Base-by-base conservation (phyloP, 1,140 invertebrate genomes). In the Eueides isabella region DNA sequence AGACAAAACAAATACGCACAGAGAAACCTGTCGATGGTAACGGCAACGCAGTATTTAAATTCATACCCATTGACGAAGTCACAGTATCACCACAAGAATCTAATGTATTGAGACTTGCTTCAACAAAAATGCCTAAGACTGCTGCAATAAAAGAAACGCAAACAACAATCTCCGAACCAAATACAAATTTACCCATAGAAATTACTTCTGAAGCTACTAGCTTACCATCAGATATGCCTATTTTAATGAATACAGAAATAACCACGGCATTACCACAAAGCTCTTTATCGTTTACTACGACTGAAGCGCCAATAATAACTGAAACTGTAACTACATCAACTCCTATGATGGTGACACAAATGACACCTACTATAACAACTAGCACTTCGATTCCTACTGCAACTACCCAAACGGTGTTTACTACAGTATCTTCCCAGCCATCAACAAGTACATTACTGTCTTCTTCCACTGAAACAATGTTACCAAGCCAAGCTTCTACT, bases 1-100 rank as follows among this genome's bases (percentile, higher is more conserved):
- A 94, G 93, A 94, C 93, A 70, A 88, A 93, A 88, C 84, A 92
- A 88, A 93, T 94, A 72, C 87, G 92, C 30, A 94, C 93, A 19
- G 93, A 94, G 85, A 93, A 87, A 81, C 93, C 92, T 35, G 76
- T 70, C 75, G 85, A 89, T 77, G 90, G 84, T 65, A 87, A 78
- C 76, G 85, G 85, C 76, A 90, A 84, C 73, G 80, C 91, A 35
- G 82, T 93, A 76, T 94, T 92, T 83, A 92, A 93, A 85, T 94
- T 91, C 74, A 94, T 93, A 85, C 91, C 93, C 38, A 93, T 94
- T 68, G 89, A 93, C 70, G 90, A 93, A 85, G 86, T 92, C 9
- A 87, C 85, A 31, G 83, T 85, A 48, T 69, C 81, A 71, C 74
- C 83, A 69, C 85, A 89, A 86, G 85, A 89, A 70, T 86, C 92